Conservation (phyloP, 2,113 vertebrate genomes). For the Charina bottae region DNA sequence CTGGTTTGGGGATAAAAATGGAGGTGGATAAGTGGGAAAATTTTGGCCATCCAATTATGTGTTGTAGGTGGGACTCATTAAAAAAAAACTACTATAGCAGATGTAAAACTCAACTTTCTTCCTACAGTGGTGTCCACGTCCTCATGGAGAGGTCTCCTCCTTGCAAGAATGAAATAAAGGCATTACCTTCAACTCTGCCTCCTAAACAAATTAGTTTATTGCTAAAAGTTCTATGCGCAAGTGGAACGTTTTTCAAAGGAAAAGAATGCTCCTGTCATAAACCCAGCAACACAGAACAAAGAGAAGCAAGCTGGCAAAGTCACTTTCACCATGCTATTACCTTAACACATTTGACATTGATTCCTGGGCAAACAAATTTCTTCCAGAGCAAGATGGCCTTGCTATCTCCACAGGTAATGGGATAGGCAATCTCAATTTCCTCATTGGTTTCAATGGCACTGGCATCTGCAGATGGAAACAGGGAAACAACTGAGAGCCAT, state of each 20-base stretch:
- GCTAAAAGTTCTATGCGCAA: not conserved
- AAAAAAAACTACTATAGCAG: not conserved
- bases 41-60: not conserved
- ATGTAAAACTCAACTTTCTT: not conserved
- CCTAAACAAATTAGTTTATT: not conserved
- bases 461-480: slow-evolving; percentile 73
- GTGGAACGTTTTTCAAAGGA: not conserved
- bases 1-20: not conserved
- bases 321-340: slow-evolving; percentile 67
- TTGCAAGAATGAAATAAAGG: not conserved
- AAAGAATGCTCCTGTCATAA: not conserved
- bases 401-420: slow-evolving; percentile 93
- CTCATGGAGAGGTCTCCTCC: not conserved
- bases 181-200: not conserved
- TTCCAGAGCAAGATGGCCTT: slow-evolving; percentile 92
- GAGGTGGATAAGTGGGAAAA: not conserved
- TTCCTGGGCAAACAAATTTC: slow-evolving; percentile 96
- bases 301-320: not conserved
- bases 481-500: slow-evolving; percentile 3
- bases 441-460: slow-evolving; percentile 80
- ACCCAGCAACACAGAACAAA: not conserved
- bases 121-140: not conserved
- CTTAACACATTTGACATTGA: slow-evolving; percentile 94
- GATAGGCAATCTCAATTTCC: slow-evolving; percentile 89
- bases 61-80: not conserved